Evolutionary conservation across 2,888 invertebrate species (phyloP).

Genomic region (Ligdia adustata): DNA sequence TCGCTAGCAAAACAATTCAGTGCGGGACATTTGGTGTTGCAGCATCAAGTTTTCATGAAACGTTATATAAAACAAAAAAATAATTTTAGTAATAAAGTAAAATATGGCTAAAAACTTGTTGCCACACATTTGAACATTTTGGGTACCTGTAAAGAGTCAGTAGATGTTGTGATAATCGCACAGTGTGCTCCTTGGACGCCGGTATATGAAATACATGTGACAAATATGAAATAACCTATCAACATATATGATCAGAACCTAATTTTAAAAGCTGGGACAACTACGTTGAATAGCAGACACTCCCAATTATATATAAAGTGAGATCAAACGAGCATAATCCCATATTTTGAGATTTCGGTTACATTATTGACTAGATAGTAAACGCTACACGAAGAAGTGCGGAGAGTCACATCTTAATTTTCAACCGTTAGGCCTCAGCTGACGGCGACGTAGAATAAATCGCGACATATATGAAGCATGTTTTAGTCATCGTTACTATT

Average conservation of each 20-base stretch:
- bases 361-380: no score
- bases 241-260: slow-evolving; percentile 10
- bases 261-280: no score
- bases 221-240: slow-evolving; percentile 39
- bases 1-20: slow-evolving; percentile 57
- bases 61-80: slow-evolving; percentile 3
- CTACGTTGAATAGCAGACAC: no score
- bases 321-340: no score
- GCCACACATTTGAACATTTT: slow-evolving; percentile 56
- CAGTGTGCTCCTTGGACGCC: slow-evolving; percentile 55
- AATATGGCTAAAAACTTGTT: slow-evolving; percentile 51
- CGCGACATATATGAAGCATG: no score
- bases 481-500: no score
- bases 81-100: slow-evolving; percentile 4
- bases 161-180: slow-evolving; percentile 72
- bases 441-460: no score
- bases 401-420: no score
- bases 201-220: slow-evolving; percentile 43
- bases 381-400: no score
- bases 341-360: no score
- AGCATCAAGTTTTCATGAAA: slow-evolving; percentile 52
- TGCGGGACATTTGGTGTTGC: slow-evolving; percentile 55
- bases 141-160: slow-evolving; percentile 80
- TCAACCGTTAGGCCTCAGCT: no score
- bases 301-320: no score